Evolutionary conservation across 2,113 vertebrate species (phyloP), one percentile per base, ranked within the genome.

Genomic region (Deroptyus accipitrinus): DNA sequence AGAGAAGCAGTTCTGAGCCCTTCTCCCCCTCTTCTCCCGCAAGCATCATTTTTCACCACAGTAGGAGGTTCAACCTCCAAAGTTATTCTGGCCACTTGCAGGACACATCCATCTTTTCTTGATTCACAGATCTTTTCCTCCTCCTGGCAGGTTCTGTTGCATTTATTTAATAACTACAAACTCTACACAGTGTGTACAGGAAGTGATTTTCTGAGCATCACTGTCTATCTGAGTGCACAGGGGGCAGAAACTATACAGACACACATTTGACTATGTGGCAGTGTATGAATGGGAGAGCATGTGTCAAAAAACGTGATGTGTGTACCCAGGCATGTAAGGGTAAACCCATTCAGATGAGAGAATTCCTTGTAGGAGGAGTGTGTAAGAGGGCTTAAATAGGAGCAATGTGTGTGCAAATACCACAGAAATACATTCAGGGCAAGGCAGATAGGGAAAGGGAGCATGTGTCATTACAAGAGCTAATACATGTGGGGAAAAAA

Each of bases 21-120:
- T 78, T 52, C 67, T 48, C 20, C 46, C 46, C 20, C 20, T 48
- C 46, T 48, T 22, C 46, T 97, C 77, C 95, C 75, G 75, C 76
- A 97, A 97, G 95, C 1, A 1, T 83, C 57, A 96, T 96, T 98
- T 97, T 97, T 97, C 91, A 96, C 67, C 96, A 91, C 77, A 94
- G 95, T n/a, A 33, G 83, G 86, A 97, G 81, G 85, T 93, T 94
- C 73, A n/a, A 7, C 88, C 63, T 90, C 91, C 89, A 80, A 88
- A 97, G 90, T 95, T 93, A 87, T 87, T 96, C 91, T 73, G 90
- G 83, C 63, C 49, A 88, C 62, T 94, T 76, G 35, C 86, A 91
- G 70, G 83, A 93, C 59, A 28, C 63, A 68, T n/a, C 46, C 72
- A 55, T 96, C 97, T 86, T 76, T 75, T 92, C 61, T 91, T 90